Base-by-base conservation (phyloP, 2,888 invertebrate genomes). In the Drosophila histrio region DNA sequence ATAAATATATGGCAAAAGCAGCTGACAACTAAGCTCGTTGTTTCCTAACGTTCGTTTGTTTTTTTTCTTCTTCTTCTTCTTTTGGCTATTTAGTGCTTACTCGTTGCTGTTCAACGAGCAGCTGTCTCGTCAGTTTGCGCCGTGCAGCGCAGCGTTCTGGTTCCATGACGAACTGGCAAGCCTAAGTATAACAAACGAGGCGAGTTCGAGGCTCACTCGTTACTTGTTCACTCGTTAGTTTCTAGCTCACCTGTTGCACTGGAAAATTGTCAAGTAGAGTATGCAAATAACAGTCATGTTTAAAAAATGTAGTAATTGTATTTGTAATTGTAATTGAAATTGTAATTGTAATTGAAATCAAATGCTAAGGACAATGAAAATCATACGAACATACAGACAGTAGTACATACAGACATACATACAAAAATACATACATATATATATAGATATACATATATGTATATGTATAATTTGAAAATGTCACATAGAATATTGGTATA, bases 391-490 rank as follows among this genome's bases (percentile, higher is more conserved):
- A 57, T 49, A 57, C 54, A 30, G 22, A 49, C 38, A 50, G n/a
- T 38, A 53, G 53, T 39, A 74, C 38, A 66, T 43, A 61, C 22
- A 46, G 13, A 61, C 24, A 59, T 11, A 52, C 19, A 59, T 11
- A 53, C 19, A 47, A 9, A 15, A 30, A 67, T 41, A 66, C 53
- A 74, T 21, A 50, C 22, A 24, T 44, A 61, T 30, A 66, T 67
- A 72, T 38, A 21, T 22, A 28, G 19, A 11, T 26, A 66, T 72
- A 59, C 38, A 72, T 59, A 72, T 69, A 64, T 65, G 57, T 54
- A 65, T 76, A 62, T 63, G 58, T 63, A 63, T 66, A 62, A 71
- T 77, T 72, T 63, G 72, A 77, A 72, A 76, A 61, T 65, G 43
- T 70, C 76, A 76, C 65, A 73, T 71, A 58, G 43, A 76, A 11